Conservation (phyloP, 1,140 invertebrate genomes). For the Galleria mellonella region DNA sequence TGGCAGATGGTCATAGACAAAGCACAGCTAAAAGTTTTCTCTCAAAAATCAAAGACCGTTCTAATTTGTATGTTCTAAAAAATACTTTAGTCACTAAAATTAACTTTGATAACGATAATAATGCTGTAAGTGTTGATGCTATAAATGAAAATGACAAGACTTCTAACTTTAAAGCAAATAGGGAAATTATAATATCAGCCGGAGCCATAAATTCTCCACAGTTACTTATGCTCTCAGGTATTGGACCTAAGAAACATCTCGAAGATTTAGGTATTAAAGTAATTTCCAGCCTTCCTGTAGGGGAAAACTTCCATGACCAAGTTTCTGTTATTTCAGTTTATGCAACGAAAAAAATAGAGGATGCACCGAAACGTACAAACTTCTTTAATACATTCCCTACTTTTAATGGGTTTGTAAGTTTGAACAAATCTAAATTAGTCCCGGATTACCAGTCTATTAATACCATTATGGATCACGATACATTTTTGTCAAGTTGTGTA, state of each 20-base stretch:
- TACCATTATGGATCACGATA: constrained; percentile 1
- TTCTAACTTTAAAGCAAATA: constrained; percentile 63
- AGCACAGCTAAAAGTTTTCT: constrained; percentile 76
- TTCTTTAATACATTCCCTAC: constrained; percentile 82
- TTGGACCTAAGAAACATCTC: constrained; percentile 77
- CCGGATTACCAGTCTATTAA: constrained; percentile 19
- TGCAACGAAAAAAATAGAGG: constrained; percentile 70
- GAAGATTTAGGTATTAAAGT: constrained; percentile 76
- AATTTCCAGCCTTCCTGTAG: constrained; percentile 79
- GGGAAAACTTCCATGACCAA: constrained; percentile 82
- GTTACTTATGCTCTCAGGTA: constrained; percentile 80
- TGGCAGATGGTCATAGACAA: constrained; percentile 75
- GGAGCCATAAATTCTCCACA: constrained; percentile 78
- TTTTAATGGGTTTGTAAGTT: constrained; percentile 82
- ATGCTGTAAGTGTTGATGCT: constrained; percentile 60
- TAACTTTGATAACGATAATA: constrained; percentile 78
- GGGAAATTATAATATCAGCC: constrained; percentile 79
- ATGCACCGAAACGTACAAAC: constrained; percentile 51
- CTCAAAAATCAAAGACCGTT: constrained; percentile 59
- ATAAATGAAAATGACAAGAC: constrained; percentile 57
- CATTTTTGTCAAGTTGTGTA: constrained; percentile 4
- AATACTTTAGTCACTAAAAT: constrained; percentile 50
- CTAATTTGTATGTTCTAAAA: constrained; percentile 65
- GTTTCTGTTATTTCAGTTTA: constrained; percentile 79
- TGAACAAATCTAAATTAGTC: constrained; percentile 36